phyloP scores from a whole-genome alignment of 2,797 vertebrate species.

The Acipenser transmontanus region DNA sequence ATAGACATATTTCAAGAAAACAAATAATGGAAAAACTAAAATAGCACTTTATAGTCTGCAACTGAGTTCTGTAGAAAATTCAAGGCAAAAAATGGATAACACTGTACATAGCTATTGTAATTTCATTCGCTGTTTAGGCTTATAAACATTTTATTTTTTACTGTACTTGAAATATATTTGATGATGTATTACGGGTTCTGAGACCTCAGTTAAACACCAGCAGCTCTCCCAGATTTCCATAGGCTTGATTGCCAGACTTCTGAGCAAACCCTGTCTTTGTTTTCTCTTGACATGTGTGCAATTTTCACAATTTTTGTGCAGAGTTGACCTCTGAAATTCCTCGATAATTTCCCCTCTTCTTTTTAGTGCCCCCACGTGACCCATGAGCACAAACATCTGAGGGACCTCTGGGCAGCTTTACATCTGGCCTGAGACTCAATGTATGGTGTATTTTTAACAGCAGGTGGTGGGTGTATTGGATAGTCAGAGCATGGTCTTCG shows the following conservation, averaged over 20 bases:
- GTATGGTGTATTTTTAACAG: conserved; percentile 58
- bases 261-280: conserved; percentile 52
- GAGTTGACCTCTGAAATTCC: conserved; percentile 64
- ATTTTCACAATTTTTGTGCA: conserved; percentile 76
- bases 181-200: no score
- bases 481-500: conserved; percentile 48
- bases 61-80: no score
- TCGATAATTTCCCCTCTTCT: conserved; percentile 63
- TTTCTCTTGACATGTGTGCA: conserved; percentile 70
- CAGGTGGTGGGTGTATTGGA: conserved; percentile 58
- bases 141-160: no score
- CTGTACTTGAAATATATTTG: no score
- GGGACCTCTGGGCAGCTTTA: conserved; percentile 60
- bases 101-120: no score
- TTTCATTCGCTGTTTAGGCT: no score
- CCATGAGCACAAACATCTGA: conserved; percentile 69
- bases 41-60: no score
- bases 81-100: no score
- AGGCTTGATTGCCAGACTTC: conserved; percentile 46
- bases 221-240: conserved; percentile 21
- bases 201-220: no score
- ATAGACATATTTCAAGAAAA: no score
- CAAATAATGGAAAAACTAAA: no score
- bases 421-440: conserved; percentile 67
- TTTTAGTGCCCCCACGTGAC: conserved; percentile 60